These are phyloP conservation scores for Coelopa frigida DNA, from an alignment of 1,140 invertebrate genomes.

Conservation along the genomic window DNA sequence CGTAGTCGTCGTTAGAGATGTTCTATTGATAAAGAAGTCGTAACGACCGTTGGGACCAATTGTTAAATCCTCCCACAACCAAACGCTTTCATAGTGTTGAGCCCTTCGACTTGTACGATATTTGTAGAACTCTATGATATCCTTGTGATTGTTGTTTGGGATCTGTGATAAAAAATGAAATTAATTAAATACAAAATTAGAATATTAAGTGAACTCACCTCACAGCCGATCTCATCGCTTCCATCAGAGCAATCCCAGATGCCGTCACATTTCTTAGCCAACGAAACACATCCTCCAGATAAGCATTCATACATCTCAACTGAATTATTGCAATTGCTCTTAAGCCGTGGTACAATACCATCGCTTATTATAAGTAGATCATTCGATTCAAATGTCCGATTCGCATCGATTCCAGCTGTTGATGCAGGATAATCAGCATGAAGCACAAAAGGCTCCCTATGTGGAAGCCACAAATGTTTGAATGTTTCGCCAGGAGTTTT, in stretches of 20 bases:
- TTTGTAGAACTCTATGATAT: slow-evolving; percentile 66
- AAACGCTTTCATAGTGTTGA: slow-evolving; percentile 86
- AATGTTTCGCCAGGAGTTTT: slow-evolving; percentile 77
- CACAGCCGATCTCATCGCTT: slow-evolving; percentile 80
- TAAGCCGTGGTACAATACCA: slow-evolving; percentile 61
- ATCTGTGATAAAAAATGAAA: slow-evolving; percentile 15
- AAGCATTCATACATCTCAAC: slow-evolving; percentile 71
- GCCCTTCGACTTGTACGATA: slow-evolving; percentile 78
- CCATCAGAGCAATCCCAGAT: slow-evolving; percentile 72
- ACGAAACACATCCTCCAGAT: slow-evolving; percentile 68
- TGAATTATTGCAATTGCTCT: slow-evolving; percentile 63
- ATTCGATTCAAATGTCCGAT: slow-evolving; percentile 81
- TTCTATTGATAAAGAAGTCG: slow-evolving; percentile 83
- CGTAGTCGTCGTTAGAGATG: slow-evolving; percentile 78
- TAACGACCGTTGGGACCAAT: slow-evolving; percentile 83
- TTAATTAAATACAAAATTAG: neutral
- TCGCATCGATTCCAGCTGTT: slow-evolving; percentile 86
- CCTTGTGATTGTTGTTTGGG: slow-evolving; percentile 56
- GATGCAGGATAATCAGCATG: slow-evolving; percentile 84
- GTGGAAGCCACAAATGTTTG: slow-evolving; percentile 76
- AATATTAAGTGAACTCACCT: neutral
- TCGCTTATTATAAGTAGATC: slow-evolving; percentile 82
- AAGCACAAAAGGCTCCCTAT: slow-evolving; percentile 78
- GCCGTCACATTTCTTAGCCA: slow-evolving; percentile 72
- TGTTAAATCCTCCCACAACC: slow-evolving; percentile 91